These are phyloP conservation scores for Apamea monoglypha DNA, from an alignment of 2,888 invertebrate species.

Conservation along the genomic window DNA sequence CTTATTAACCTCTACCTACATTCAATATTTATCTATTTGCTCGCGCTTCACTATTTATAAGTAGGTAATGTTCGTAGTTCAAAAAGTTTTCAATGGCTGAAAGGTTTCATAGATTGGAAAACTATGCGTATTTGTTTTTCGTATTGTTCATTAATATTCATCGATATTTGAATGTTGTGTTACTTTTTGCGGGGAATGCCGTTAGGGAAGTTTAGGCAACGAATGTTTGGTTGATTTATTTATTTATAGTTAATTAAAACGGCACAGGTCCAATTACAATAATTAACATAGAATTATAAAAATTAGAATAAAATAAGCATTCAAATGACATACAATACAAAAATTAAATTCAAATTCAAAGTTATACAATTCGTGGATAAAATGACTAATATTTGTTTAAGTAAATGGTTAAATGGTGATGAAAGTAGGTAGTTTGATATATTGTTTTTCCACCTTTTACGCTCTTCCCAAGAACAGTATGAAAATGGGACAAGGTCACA, in stretches of 20 bases:
- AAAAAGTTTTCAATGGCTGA: neutral
- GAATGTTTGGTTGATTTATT: neutral
- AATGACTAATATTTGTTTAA: too few species aligned
- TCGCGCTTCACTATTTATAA: neutral
- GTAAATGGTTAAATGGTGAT: too few species aligned
- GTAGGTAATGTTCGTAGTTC: neutral
- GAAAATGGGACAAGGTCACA: neutral
- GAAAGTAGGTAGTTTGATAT: neutral
- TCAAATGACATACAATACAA: too few species aligned
- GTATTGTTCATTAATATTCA: neutral
- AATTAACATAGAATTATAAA: too few species aligned
- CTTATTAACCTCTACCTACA: neutral
- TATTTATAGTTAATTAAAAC: too few species aligned
- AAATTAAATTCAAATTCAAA: too few species aligned
- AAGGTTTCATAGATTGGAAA: constrained; percentile 4
- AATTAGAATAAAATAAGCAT: too few species aligned
- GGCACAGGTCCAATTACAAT: too few species aligned
- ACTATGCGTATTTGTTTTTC: neutral
- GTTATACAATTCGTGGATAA: too few species aligned
- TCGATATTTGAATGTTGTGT: neutral
- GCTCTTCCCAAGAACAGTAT: neutral
- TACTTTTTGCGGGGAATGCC: neutral
- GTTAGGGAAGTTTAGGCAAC: neutral
- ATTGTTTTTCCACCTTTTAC: neutral
- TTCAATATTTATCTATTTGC: neutral